These are phyloP conservation scores for Ophioderma brevispina DNA, from an alignment of 35 echinoderm and acorn worm species.

Conservation along the genomic window DNA sequence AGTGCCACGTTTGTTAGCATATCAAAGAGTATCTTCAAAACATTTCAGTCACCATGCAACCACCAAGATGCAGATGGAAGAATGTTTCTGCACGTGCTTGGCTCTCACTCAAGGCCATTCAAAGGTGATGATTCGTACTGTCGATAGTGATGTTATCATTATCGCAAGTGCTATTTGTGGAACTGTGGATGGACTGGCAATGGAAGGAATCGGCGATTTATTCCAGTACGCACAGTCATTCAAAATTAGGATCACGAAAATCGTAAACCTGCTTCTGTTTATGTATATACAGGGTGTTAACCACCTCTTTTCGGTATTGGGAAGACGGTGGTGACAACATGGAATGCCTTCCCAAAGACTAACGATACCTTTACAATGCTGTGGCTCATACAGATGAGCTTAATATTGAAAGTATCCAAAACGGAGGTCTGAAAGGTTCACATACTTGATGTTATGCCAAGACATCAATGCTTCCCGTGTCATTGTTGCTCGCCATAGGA, in stretches of 20 bases:
- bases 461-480: no score
- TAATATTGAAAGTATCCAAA: not conserved
- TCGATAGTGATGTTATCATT: not conserved
- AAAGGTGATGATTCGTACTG: no score
- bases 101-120: not conserved
- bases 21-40: not conserved
- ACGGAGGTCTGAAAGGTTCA: no score
- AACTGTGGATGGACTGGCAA: not conserved
- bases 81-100: not conserved
- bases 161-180: not conserved
- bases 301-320: not conserved
- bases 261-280: not conserved
- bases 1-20: not conserved
- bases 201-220: not conserved
- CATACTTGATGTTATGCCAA: no score
- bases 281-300: not conserved
- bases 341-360: not conserved
- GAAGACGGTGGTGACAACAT: not conserved
- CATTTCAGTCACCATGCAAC: not conserved
- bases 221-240: not conserved
- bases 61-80: not conserved
- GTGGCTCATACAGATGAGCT: not conserved
- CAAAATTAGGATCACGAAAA: not conserved
- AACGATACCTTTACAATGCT: not conserved
- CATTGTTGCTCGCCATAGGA: no score